These are phyloP conservation scores for Reticulitermes speratus DNA, from an alignment of 1,140 invertebrate species.

Conservation along the genomic window DNA sequence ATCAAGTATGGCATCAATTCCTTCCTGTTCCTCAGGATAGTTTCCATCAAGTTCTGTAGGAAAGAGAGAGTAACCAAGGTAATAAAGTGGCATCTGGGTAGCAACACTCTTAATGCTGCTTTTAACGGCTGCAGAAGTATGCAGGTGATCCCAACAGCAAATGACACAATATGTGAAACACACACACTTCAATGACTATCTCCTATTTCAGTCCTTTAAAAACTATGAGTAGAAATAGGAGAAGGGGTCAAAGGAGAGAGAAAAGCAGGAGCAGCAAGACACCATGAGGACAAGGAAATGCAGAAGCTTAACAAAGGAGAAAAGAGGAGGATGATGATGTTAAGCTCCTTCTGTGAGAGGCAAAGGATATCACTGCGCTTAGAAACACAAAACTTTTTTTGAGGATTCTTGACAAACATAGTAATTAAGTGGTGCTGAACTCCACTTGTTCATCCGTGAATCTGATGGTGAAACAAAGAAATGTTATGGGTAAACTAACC, in stretches of 20 bases:
- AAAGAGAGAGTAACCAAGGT: neutral
- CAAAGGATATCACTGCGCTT: too few relatives aligned
- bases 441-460: neutral
- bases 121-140: neutral
- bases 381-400: too few relatives aligned
- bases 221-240: neutral
- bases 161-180: neutral
- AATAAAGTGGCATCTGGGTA: neutral
- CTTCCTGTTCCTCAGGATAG: neutral
- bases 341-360: too few relatives aligned
- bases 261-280: too few relatives aligned
- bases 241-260: neutral
- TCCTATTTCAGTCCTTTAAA: neutral
- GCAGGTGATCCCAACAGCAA: neutral
- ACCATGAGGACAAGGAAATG: too few relatives aligned
- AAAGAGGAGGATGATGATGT: neutral
- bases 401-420: too few relatives aligned
- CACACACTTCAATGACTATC: too few relatives aligned
- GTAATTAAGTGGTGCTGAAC: neutral
- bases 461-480: neutral
- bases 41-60: slow-evolving; percentile 5
- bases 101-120: neutral
- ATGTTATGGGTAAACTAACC: neutral
- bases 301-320: too few relatives aligned
- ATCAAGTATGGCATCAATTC: slow-evolving; percentile 6